phyloP scores from a whole-genome alignment of 2,888 invertebrate species.

The Heterodera filipjevi region DNA sequence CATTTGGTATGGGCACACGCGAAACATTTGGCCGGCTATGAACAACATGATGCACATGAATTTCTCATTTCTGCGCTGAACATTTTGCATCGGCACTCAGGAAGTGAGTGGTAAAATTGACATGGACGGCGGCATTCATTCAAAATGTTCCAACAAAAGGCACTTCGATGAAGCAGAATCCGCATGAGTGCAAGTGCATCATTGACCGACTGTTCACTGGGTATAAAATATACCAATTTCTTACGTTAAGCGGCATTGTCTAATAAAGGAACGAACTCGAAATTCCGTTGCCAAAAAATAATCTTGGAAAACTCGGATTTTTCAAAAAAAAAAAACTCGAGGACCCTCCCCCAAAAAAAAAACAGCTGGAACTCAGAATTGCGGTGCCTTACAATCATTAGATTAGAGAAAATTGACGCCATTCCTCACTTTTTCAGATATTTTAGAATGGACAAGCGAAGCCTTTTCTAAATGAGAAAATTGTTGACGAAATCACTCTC shows the following conservation, averaged over 20 bases:
- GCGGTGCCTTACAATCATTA: no score
- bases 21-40: slow-evolving; percentile 76
- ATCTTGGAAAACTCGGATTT: background rate
- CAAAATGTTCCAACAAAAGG: slow-evolving; percentile 10
- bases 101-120: slow-evolving; percentile 19
- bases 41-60: slow-evolving; percentile 98
- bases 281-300: no score
- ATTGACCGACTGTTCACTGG: slow-evolving; percentile 94
- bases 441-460: no score
- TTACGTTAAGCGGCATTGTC: no score
- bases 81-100: slow-evolving; percentile 48
- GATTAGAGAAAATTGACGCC: no score
- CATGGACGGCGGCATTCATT: background rate
- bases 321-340: no score
- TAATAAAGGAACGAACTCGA: no score
- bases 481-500: no score
- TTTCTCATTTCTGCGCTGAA: slow-evolving; percentile 89
- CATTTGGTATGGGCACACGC: slow-evolving; percentile 82
- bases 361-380: no score
- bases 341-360: no score
- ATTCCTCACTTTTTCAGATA: no score
- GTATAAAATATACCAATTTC: background rate
- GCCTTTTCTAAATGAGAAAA: no score
- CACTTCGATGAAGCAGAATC: slow-evolving; percentile 37
- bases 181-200: slow-evolving; percentile 81